phyloP scores from a whole-genome alignment of 2,888 invertebrate species.

The Eurytoma adleriae region DNA sequence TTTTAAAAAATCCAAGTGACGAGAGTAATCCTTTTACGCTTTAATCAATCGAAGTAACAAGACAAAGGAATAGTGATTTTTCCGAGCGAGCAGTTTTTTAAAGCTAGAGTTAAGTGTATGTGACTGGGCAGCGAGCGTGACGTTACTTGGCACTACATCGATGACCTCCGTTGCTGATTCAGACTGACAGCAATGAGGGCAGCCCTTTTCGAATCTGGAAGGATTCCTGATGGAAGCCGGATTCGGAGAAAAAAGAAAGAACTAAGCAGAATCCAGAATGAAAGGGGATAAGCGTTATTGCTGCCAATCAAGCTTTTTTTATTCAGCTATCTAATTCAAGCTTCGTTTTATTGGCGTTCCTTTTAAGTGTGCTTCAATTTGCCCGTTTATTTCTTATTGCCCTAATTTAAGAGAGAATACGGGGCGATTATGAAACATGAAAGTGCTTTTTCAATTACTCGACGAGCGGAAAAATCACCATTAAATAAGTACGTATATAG shows the following conservation, averaged over 20 bases:
- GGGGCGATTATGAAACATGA: no score
- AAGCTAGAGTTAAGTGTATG: constrained; percentile 33
- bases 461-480: no score
- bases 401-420: no score
- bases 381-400: no score
- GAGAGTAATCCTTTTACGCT: no score
- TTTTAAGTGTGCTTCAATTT: no score
- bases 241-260: not conserved
- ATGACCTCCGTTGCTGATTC: constrained; percentile 63
- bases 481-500: not conserved
- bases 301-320: no score
- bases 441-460: no score
- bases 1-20: no score
- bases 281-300: not conserved
- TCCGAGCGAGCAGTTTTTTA: not conserved
- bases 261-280: constrained; percentile 12
- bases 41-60: constrained; percentile 22
- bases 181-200: constrained; percentile 64
- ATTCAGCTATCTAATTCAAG: no score
- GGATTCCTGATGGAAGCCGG: not conserved
- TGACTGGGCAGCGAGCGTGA: constrained; percentile 36
- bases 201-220: not conserved
- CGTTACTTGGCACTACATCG: constrained; percentile 43
- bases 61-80: constrained; percentile 11
- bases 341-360: no score